Evolutionary conservation across 2,113 vertebrate genomes (phyloP).

Genomic region (Labrus mixtus): DNA sequence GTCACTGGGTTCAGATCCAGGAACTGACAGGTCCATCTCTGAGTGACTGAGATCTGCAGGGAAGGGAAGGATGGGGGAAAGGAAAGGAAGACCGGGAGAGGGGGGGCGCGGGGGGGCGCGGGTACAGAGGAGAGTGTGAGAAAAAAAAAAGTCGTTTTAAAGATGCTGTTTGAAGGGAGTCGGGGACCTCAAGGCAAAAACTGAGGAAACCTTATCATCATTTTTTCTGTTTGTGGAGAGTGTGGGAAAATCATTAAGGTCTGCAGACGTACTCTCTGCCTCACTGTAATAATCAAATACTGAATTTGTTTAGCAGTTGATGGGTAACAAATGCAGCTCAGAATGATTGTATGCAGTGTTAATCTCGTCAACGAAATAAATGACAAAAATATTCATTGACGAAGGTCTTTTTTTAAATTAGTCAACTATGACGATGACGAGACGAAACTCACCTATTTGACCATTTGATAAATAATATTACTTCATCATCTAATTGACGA

Average conservation of each 20-base stretch:
- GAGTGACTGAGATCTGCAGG: conserved; percentile 89
- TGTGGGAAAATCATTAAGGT: background rate
- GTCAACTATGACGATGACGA: no score
- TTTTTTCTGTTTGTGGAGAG: background rate
- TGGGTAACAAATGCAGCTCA: background rate
- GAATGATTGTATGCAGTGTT: no score
- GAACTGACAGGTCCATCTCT: conserved; percentile 90
- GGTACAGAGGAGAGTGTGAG: background rate
- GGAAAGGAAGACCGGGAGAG: background rate
- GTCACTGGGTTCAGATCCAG: conserved; percentile 85
- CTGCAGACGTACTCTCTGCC: background rate
- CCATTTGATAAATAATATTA: no score
- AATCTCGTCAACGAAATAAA: no score
- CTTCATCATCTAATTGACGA: no score
- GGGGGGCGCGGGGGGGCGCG: no score
- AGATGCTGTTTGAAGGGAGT: conserved; percentile 23
- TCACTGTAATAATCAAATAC: background rate
- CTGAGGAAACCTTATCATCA: background rate
- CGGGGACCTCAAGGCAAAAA: background rate
- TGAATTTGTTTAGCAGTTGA: background rate
- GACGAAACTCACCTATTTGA: no score
- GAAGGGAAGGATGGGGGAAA: background rate
- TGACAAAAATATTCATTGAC: no score
- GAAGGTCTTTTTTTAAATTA: no score
- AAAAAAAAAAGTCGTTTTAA: conserved; percentile 4